Conservation (phyloP, 1,140 invertebrate species). For the Batillaria attramentaria region DNA sequence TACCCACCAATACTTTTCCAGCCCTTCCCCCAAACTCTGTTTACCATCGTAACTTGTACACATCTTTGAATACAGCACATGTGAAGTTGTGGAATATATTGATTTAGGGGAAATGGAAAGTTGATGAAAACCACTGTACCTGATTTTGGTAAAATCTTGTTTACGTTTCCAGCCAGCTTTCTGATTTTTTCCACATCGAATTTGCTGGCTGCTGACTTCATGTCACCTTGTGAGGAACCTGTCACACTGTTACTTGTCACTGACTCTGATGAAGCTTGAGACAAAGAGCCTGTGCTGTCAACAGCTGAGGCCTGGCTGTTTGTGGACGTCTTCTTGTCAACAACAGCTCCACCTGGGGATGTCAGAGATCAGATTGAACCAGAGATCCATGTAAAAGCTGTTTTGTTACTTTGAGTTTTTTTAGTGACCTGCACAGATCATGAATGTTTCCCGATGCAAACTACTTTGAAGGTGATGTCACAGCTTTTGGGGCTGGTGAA, state of each 20-base stretch:
- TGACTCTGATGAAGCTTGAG: neutral
- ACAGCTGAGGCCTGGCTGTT: neutral
- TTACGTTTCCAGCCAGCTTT: neutral
- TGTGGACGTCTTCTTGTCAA: neutral
- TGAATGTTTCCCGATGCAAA: no score
- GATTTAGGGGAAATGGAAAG: neutral
- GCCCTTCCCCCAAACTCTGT: no score
- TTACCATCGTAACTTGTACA: neutral
- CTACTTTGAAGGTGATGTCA: no score
- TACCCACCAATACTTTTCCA: neutral
- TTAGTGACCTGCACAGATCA: no score
- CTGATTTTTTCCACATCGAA: conserved; percentile 13
- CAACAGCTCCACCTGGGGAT: neutral
- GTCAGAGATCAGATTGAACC: no score
- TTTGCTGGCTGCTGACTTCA: neutral
- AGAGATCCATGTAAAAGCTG: no score
- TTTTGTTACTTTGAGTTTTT: no score
- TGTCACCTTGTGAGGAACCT: no score
- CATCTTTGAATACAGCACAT: neutral
- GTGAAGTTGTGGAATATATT: no score
- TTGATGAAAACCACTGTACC: neutral
- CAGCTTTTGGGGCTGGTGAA: no score
- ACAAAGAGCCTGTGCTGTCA: no score
- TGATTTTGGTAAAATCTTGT: conserved; percentile 20
- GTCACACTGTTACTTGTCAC: neutral